Conservation (phyloP, 2,888 invertebrate species). For the Emmelina monodactyla region DNA sequence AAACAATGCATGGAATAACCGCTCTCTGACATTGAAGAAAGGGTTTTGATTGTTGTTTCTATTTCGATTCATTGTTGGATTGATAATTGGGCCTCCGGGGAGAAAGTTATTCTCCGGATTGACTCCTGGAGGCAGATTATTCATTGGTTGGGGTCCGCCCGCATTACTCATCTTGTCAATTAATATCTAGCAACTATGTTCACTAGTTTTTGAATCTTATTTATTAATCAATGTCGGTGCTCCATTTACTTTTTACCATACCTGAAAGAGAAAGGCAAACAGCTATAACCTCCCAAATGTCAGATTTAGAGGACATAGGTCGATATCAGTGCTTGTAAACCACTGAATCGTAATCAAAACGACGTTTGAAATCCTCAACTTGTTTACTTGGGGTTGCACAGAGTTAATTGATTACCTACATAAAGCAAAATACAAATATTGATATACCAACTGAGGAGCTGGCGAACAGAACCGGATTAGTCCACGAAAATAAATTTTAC, state of each 20-base stretch:
- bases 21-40: slow-evolving; percentile 85
- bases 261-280: slow-evolving; percentile 37
- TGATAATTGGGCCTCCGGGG: slow-evolving; percentile 64
- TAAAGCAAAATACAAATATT: no score
- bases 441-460: no score
- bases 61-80: slow-evolving; percentile 56
- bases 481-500: no score
- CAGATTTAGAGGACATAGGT: slow-evolving; percentile 37
- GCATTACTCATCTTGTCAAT: slow-evolving; percentile 37
- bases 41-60: slow-evolving; percentile 75
- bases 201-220: slow-evolving; percentile 6
- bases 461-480: no score
- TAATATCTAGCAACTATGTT: no score
- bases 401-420: no score
- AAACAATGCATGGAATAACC: slow-evolving; percentile 94
- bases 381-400: no score
- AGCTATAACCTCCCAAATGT: slow-evolving; percentile 29
- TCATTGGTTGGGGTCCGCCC: slow-evolving; percentile 39
- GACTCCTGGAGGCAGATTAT: slow-evolving; percentile 54
- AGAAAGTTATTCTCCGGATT: slow-evolving; percentile 60
- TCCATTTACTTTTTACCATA: slow-evolving; percentile 29
- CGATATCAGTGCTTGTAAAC: no score
- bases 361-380: no score
- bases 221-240: slow-evolving; percentile 12
- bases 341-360: no score